These are phyloP conservation scores for Drosophila asahinai DNA, from an alignment of 1,140 invertebrate genomes.

Conservation along the genomic window DNA sequence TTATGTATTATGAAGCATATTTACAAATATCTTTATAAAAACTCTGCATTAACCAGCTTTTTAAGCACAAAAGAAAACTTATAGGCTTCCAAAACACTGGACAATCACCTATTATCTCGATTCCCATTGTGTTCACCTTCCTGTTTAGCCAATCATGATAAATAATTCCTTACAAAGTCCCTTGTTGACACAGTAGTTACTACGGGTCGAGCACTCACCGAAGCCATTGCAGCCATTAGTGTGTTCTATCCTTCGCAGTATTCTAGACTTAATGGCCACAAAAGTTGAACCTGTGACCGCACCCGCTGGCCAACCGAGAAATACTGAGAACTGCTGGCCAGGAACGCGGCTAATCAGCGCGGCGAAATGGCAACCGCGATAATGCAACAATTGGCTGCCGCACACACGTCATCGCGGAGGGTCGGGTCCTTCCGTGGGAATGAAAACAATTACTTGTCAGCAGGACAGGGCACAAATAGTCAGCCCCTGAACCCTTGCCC, in stretches of 20 bases:
- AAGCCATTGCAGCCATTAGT: conserved; percentile 38
- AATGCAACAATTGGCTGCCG: conserved; percentile 69
- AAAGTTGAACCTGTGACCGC: conserved; percentile 47
- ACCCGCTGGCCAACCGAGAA: conserved; percentile 44
- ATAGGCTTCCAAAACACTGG: neutral
- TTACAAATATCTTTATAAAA: neutral
- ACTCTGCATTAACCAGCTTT: neutral
- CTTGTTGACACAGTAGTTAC: neutral
- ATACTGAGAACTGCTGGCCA: conserved; percentile 40
- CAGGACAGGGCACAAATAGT: neutral
- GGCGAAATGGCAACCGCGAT: conserved; percentile 5
- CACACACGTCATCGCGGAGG: conserved; percentile 47
- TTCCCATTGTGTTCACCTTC: too few species aligned
- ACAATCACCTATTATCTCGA: neutral
- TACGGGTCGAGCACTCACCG: conserved; percentile 27
- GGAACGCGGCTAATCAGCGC: conserved; percentile 18
- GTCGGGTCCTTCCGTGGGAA: conserved; percentile 36
- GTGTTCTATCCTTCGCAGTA: conserved; percentile 1
- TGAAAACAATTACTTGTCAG: conserved; percentile 49
- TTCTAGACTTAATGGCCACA: conserved; percentile 11
- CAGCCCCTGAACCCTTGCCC: neutral
- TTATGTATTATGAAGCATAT: too few species aligned
- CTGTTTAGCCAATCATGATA: neutral
- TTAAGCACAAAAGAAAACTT: neutral
- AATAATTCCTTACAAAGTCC: neutral